Conservation (phyloP, 2,797 vertebrate genomes). For the Leucoraja ocellata region DNA sequence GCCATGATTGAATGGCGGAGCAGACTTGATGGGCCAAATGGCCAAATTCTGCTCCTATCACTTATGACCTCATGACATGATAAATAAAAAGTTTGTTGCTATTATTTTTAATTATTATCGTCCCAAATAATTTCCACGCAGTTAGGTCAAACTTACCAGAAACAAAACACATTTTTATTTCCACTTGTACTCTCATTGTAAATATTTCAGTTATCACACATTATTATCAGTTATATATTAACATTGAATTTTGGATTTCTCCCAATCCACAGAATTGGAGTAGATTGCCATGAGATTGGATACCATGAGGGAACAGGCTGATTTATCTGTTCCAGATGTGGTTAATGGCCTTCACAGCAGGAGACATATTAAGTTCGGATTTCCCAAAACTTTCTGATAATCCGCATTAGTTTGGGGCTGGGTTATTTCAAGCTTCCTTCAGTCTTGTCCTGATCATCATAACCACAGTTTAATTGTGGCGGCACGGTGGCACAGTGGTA, state of each 20-base stretch:
- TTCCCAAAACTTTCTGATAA: slow-evolving; percentile 47
- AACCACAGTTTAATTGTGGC: neutral
- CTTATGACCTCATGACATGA: too few relatives aligned
- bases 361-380: slow-evolving; percentile 47
- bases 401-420: slow-evolving; percentile 42
- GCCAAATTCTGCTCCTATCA: too few relatives aligned
- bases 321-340: slow-evolving; percentile 47
- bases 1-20: too few relatives aligned
- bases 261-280: neutral
- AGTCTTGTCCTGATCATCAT: slow-evolving; percentile 42
- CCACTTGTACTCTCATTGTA: neutral
- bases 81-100: neutral
- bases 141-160: too few relatives aligned
- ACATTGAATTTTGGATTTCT: neutral
- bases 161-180: neutral
- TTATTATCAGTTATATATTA: neutral
- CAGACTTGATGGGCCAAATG: too few relatives aligned
- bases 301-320: neutral
- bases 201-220: neutral
- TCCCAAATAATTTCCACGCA: neutral
- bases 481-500: too few relatives aligned
- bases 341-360: slow-evolving; percentile 43
- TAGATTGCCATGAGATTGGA: neutral
- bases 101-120: neutral
- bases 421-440: slow-evolving; percentile 42